Evolutionary conservation across 1,140 invertebrate species (phyloP), one percentile per base, ranked within the genome.

Genomic region (Drosophila saltans): DNA sequence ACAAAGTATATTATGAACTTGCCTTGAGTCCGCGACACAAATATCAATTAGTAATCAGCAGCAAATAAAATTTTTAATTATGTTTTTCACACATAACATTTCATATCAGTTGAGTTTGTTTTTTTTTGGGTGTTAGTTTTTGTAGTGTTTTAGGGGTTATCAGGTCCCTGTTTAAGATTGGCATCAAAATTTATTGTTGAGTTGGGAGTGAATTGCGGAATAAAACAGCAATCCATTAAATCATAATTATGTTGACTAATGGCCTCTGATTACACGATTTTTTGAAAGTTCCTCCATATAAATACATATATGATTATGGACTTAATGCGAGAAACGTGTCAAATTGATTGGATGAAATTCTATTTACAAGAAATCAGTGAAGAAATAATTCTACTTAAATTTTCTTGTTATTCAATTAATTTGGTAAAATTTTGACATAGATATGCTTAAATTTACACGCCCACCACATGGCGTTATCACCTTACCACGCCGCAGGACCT

Each of bases 231-330:
- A 66, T 62, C 57, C 52, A 80, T 80, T 69, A 84, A 74, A 57
- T 68, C 73, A 66, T 83, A 80, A 89, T 89, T 86, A 83, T 80
- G 72, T 66, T 39, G 80, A 59, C 77, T 86, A 86, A 86, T 89
- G 83, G 66, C 40, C 59, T 66, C 67, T 61, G 66, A 80, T 74
- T 80, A 80, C 72, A 80, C 69, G 65, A 56, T 57, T 26, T 52
- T 59, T 74, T 39, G 48, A 79, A 79, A 86, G 79, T 79, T 86
- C 78, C 33, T 1, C 33, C 6, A 36, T 36, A 36, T 36, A 85
- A 57, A 71, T 70, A 36, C 58, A 55, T 43, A 56, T 36, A 60
- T 30, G 9, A 9, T 71, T 33, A 6, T 72, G 33, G 64, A 28
- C 71, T 79, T 74, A 79, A 86, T 80, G 70, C 30, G 36, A 43